Evolutionary conservation across 2,797 vertebrate species (phyloP).

Genomic region (Diglossa cyanea): DNA sequence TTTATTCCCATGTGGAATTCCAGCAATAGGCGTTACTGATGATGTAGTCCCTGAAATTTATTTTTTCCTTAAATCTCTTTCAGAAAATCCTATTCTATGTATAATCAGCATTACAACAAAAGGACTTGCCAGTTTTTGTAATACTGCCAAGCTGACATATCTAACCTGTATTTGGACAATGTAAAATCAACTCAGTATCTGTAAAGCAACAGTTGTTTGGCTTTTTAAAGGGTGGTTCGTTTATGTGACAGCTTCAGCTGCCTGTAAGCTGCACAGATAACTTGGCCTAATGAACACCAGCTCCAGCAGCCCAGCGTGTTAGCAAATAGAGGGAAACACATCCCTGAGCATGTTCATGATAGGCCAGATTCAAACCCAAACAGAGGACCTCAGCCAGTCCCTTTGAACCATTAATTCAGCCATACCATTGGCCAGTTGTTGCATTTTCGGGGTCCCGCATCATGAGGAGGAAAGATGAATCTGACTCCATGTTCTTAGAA

Average conservation of each 20-base stretch:
- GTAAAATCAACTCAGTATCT: neutral
- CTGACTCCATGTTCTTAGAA: no score
- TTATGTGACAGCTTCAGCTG: neutral
- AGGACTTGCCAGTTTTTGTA: neutral
- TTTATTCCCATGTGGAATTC: conserved; percentile 16
- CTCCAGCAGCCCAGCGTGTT: rapidly evolving
- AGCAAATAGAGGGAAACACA: neutral
- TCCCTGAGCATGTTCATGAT: rapidly evolving
- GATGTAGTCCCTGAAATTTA: neutral
- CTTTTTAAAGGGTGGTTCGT: neutral
- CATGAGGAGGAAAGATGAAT: no score
- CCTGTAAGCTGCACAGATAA: neutral
- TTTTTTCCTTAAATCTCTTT: neutral
- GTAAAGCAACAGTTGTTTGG: neutral
- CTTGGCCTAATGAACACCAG: no score
- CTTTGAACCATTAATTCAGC: neutral
- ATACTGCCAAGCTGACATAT: neutral
- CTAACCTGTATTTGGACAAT: neutral
- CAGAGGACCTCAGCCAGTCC: no score
- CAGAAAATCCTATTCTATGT: neutral
- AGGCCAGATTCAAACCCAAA: neutral
- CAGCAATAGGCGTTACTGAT: neutral
- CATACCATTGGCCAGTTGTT: neutral
- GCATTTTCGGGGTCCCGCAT: no score
- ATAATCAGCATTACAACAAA: neutral